phyloP scores from a whole-genome alignment of 2,113 vertebrate species.

The Hystrix brachyura region DNA sequence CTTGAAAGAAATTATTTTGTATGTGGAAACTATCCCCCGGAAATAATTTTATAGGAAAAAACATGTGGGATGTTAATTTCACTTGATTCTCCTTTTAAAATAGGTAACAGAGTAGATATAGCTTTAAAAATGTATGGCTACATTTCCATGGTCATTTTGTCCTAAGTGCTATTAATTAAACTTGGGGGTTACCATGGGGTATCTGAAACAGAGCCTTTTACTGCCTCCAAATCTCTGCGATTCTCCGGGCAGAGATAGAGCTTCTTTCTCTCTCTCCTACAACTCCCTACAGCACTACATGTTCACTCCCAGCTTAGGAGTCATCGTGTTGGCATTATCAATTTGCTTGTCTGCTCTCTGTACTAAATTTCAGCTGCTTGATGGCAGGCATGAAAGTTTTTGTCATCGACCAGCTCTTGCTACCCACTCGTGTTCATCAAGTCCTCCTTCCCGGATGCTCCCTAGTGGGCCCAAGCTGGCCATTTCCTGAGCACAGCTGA shows the following conservation, averaged over 20 bases:
- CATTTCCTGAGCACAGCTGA: not conserved
- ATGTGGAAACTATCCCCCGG: conserved; percentile 7
- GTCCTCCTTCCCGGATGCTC: not conserved
- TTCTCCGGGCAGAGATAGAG: not conserved
- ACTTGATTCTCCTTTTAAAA: conserved; percentile 35
- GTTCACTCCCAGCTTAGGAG: not conserved
- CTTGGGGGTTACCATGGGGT: not conserved
- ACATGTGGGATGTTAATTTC: conserved; percentile 42
- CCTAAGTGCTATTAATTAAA: conserved; percentile 21
- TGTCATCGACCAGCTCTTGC: not conserved
- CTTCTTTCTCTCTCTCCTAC: not conserved
- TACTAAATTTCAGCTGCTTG: not conserved
- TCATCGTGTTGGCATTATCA: not conserved
- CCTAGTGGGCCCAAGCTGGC: not conserved
- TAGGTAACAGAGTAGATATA: not conserved
- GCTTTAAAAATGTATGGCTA: not conserved
- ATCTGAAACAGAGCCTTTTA: not conserved
- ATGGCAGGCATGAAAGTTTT: not conserved
- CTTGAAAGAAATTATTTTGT: conserved; percentile 65
- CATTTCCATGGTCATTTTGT: conserved; percentile 1
- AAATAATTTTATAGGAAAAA: conserved; percentile 32
- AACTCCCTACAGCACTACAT: rapidly evolving
- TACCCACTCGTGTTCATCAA: not conserved
- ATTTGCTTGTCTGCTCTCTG: not conserved
- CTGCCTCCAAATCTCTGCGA: not conserved